Conservation (phyloP, 2,888 invertebrate species). For the Geotrupes spiniger region DNA sequence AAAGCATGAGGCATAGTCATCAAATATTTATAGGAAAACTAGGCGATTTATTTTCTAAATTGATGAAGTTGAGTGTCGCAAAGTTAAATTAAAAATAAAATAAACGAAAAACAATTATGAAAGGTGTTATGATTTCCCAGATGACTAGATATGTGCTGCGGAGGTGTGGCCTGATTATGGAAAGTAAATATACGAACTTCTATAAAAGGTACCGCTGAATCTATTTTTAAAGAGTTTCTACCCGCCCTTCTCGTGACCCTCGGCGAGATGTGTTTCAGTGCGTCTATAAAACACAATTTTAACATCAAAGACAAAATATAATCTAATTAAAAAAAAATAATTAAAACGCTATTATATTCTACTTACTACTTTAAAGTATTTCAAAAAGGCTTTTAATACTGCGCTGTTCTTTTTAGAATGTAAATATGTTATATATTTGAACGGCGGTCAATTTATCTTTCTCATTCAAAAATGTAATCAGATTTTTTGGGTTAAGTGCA, state of each 20-base stretch:
- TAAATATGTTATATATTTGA: no score
- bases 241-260: conserved; percentile 2
- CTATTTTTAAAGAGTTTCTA: conserved; percentile 32
- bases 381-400: no score
- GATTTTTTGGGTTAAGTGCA: conserved; percentile 9
- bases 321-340: no score
- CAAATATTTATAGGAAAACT: background rate
- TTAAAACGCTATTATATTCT: no score
- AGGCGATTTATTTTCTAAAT: background rate
- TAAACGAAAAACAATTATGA: conserved; percentile 40
- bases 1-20: background rate
- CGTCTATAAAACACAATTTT: no score
- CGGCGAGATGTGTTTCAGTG: no score
- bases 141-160: conserved; percentile 33
- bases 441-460: no score
- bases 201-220: conserved; percentile 29
- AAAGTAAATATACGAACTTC: conserved; percentile 38
- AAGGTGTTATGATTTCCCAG: conserved; percentile 43
- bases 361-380: no score
- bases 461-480: no score
- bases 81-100: conserved; percentile 29
- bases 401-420: no score
- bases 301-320: no score
- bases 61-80: conserved; percentile 20
- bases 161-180: conserved; percentile 39